Evolutionary conservation across 2,113 vertebrate species (phyloP).

Genomic region (Actinemys pallida): DNA sequence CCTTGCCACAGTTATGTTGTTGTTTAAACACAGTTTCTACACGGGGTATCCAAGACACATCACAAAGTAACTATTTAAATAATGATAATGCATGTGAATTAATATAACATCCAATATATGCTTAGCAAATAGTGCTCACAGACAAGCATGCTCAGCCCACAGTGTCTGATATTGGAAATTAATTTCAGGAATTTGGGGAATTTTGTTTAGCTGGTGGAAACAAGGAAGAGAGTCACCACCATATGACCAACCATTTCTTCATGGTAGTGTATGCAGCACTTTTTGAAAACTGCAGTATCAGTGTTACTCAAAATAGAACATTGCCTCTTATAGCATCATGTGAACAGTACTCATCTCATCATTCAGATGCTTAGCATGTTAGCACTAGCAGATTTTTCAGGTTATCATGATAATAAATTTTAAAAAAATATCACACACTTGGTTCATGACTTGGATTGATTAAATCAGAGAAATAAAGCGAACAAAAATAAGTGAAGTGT

Average conservation of each 20-base stretch:
- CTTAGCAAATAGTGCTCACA: not conserved
- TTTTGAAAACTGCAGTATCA: not conserved
- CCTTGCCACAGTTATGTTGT: not conserved
- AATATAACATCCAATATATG: not conserved
- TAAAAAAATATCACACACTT: not conserved
- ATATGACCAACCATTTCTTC: not conserved
- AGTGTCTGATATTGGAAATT: not conserved
- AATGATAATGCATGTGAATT: not conserved
- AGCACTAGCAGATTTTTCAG: no score
- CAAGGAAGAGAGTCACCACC: not conserved
- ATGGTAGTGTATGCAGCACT: not conserved
- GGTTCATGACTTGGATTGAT: not conserved
- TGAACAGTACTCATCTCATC: not conserved
- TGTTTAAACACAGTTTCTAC: not conserved
- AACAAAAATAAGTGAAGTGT: not conserved
- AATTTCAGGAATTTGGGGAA: not conserved
- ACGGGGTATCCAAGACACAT: not conserved
- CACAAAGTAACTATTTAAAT: not conserved
- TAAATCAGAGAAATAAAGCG: no score
- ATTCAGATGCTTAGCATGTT: not conserved
- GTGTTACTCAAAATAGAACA: not conserved
- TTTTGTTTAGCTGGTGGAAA: not conserved
- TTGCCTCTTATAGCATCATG: not conserved
- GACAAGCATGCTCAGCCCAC: not conserved
- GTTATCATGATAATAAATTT: no score